Evolutionary conservation across 1,140 invertebrate species (phyloP).

Genomic region (Drosophila novamexicana): DNA sequence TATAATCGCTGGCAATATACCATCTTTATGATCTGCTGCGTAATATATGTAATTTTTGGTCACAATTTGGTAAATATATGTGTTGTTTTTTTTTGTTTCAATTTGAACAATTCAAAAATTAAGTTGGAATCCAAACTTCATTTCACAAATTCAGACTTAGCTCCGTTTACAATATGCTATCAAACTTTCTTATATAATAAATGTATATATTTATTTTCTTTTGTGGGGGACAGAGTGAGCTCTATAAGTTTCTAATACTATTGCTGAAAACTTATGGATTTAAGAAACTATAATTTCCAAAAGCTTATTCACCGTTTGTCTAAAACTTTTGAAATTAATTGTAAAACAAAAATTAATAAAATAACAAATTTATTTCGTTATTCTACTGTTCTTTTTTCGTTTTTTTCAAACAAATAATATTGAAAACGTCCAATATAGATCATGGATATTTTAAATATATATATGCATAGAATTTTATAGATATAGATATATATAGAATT

Average conservation of each 20-base stretch:
- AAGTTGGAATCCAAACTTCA: conserved; percentile 51
- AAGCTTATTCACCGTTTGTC: no score
- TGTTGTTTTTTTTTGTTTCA: background rate
- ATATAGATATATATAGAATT: no score
- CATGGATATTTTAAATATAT: background rate
- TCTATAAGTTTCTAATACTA: conserved; percentile 2
- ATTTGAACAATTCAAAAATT: conserved; percentile 31
- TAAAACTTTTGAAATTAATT: no score
- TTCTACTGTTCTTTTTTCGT: no score
- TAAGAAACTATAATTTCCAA: background rate
- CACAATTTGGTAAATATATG: conserved; percentile 65
- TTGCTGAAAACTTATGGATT: conserved; percentile 2
- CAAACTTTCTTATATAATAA: background rate
- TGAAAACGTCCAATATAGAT: background rate
- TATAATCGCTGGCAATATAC: conserved; percentile 17
- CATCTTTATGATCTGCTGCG: conserved; percentile 12
- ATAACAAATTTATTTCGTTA: no score
- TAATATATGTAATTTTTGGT: conserved; percentile 65
- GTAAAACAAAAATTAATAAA: background rate
- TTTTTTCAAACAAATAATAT: no score
- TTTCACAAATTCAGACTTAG: conserved; percentile 42
- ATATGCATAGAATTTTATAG: no score
- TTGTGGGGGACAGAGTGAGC: background rate
- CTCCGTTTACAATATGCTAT: conserved; percentile 27
- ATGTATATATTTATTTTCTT: background rate